Evolutionary conservation across 2,888 invertebrate species (phyloP).

Genomic region (Lochmaea crataegi): DNA sequence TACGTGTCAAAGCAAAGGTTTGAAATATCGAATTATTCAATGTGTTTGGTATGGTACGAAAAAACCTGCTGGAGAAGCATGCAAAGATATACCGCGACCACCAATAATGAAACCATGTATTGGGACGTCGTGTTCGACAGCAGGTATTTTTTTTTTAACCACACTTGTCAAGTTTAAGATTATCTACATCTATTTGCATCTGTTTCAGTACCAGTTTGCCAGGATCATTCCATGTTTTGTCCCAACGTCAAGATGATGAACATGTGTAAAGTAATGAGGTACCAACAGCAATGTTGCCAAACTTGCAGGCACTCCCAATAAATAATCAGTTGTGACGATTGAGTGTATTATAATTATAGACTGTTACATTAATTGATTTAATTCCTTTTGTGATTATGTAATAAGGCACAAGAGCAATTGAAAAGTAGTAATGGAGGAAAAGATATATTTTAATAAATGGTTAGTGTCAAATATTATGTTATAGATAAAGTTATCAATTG

Average conservation of each 20-base stretch:
- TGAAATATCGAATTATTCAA: constrained; percentile 88
- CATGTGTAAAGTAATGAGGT: constrained; percentile 85
- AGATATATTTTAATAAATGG: constrained; percentile 25
- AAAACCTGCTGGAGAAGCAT: constrained; percentile 86
- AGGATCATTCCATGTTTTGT: constrained; percentile 86
- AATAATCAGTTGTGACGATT: not conserved
- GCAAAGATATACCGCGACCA: constrained; percentile 81
- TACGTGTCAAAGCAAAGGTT: constrained; percentile 83
- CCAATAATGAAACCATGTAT: constrained; percentile 82
- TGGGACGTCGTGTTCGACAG: constrained; percentile 73
- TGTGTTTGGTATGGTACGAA: constrained; percentile 93
- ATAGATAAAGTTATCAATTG: constrained; percentile 25
- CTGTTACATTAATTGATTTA: constrained; percentile 26
- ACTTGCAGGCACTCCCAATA: constrained; percentile 72
- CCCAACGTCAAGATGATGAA: constrained; percentile 89
- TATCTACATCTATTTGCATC: not conserved
- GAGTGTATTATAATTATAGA: constrained; percentile 20
- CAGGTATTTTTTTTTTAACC: constrained; percentile 39
- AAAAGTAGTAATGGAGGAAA: constrained; percentile 1
- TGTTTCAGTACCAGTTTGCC: constrained; percentile 75
- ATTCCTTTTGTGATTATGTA: constrained; percentile 18
- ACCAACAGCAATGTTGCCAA: constrained; percentile 88
- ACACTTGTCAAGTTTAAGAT: not conserved
- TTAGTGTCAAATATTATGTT: not conserved
- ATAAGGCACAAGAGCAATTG: constrained; percentile 18